Evolutionary conservation across 2,797 vertebrate genomes (phyloP).

Genomic region (Manis crassicaudata): DNA sequence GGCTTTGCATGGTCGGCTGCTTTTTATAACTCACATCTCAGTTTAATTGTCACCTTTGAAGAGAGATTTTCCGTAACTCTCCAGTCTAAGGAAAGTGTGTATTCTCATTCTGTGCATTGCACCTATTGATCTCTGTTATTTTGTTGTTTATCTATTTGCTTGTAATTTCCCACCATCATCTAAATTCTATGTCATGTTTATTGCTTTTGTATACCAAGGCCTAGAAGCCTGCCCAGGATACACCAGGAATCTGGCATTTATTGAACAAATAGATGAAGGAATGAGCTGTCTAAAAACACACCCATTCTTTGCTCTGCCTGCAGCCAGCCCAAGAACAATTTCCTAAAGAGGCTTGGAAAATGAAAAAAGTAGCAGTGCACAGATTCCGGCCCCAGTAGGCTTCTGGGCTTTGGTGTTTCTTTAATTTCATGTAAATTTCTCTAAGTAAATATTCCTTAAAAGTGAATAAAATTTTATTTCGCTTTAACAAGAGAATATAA

Average conservation of each 20-base stretch:
- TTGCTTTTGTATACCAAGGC: background rate
- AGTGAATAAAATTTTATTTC: constrained; percentile 93
- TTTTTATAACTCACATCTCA: background rate
- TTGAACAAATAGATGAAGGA: background rate
- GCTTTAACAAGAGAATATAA: constrained; percentile 94
- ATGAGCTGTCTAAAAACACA: background rate
- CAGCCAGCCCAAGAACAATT: constrained; percentile 26
- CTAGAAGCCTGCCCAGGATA: background rate
- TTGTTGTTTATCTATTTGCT: background rate
- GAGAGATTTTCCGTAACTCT: background rate
- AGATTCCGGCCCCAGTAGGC: constrained; percentile 53
- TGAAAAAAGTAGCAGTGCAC: constrained; percentile 5
- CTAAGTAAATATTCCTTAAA: constrained; percentile 92
- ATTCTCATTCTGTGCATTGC: background rate
- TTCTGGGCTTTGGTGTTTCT: constrained; percentile 81
- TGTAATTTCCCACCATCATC: background rate
- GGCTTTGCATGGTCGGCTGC: background rate
- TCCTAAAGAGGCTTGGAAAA: constrained; percentile 47
- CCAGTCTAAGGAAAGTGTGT: background rate
- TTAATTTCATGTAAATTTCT: constrained; percentile 88
- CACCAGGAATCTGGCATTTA: background rate
- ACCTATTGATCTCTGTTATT: background rate
- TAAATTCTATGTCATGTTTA: background rate
- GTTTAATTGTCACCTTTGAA: background rate
- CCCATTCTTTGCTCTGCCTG: background rate